Percentiles rank a stretch among this genome's conserved stretches.
Evolutionary conservation across 2,888 invertebrate genomes (phyloP).

Genomic region (Agapostemon virescens): DNA sequence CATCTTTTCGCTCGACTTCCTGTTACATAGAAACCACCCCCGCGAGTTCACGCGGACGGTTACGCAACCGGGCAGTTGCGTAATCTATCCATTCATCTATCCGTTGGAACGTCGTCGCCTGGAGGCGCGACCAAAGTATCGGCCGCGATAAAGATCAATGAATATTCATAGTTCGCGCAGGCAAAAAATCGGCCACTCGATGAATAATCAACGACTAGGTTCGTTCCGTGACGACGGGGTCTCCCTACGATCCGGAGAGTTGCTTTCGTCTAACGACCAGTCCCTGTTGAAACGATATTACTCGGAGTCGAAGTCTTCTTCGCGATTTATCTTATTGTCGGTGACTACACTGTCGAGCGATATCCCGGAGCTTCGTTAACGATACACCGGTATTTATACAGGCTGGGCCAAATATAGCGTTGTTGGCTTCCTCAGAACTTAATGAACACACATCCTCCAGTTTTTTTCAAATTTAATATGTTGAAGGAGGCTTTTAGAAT

Average conservation of each 20-base stretch:
- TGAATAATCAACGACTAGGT: constrained; percentile 56
- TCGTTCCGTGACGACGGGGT: constrained; percentile 29
- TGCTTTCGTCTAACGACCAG: constrained; percentile 2
- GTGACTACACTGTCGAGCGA: background rate
- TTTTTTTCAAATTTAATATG: too few species aligned
- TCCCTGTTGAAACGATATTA: background rate
- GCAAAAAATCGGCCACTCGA: constrained; percentile 56
- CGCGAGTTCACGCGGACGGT: constrained; percentile 14
- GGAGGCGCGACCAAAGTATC: constrained; percentile 47
- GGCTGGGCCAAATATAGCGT: background rate
- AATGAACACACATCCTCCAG: too few species aligned
- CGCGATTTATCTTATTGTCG: background rate
- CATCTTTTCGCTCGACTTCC: constrained; percentile 5
- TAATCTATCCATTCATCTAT: constrained; percentile 25
- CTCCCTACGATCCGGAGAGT: background rate
- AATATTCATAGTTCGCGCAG: constrained; percentile 47
- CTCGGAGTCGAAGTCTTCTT: background rate
- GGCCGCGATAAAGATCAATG: constrained; percentile 54
- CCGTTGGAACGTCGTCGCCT: constrained; percentile 26
- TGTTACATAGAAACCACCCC: constrained; percentile 20
- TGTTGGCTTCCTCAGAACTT: too few species aligned
- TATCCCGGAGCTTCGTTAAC: background rate
- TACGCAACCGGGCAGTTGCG: constrained; percentile 34
- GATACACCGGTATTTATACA: background rate
- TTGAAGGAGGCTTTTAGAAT: too few species aligned